Conservation (phyloP, 2,888 invertebrate genomes). For the Dynastes hyllus region DNA sequence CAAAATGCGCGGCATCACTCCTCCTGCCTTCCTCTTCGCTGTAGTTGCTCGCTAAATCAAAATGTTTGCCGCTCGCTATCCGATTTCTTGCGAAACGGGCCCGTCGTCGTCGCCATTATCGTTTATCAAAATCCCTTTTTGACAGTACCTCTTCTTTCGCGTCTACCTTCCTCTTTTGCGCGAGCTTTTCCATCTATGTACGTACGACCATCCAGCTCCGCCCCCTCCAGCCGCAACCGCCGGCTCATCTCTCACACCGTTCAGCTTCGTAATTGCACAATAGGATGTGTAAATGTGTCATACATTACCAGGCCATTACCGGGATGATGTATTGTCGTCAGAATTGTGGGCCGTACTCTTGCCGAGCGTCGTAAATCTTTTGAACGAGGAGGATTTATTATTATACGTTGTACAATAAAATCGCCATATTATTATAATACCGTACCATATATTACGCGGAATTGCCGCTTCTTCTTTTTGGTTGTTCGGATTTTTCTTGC, state of each 20-base stretch:
- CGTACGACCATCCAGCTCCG: background rate
- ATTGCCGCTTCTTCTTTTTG: background rate
- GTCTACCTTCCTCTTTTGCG: background rate
- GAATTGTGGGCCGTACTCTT: constrained; percentile 37
- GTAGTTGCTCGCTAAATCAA: constrained; percentile 26
- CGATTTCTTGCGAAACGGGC: constrained; percentile 10
- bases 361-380: constrained; percentile 34
- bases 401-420: constrained; percentile 42
- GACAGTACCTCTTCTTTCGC: constrained; percentile 21
- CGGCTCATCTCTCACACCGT: background rate
- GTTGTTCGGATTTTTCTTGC: background rate
- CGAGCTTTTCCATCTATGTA: background rate
- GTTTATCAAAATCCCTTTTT: constrained; percentile 33
- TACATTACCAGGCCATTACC: constrained; percentile 44
- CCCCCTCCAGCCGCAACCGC: background rate
- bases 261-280: constrained; percentile 36
- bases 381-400: constrained; percentile 33
- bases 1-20: background rate
- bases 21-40: background rate
- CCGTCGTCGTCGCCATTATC: constrained; percentile 16
- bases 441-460: constrained; percentile 27
- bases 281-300: constrained; percentile 37
- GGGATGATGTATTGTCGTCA: constrained; percentile 31
- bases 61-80: constrained; percentile 24
- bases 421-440: constrained; percentile 43